Evolutionary conservation across 2,113 vertebrate species (phyloP).

Genomic region (Pungitius pungitius): DNA sequence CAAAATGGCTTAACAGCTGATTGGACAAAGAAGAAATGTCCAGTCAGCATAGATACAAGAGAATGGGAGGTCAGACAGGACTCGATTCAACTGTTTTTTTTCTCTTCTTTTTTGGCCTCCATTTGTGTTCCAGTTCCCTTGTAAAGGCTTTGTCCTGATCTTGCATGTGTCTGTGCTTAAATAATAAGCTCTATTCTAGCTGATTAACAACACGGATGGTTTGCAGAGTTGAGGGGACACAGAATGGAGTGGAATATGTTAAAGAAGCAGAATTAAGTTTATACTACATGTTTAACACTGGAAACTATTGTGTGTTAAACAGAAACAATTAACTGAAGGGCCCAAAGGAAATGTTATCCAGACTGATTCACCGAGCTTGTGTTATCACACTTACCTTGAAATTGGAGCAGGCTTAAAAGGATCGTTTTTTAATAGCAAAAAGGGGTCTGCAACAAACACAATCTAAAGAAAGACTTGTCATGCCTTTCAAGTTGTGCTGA

Average conservation of each 20-base stretch:
- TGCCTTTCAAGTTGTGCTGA: background rate
- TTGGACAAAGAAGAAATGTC: no score
- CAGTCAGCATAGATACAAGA: no score
- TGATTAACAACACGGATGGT: background rate
- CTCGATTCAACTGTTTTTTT: slow-evolving; percentile 50
- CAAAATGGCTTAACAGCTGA: slow-evolving; percentile 57
- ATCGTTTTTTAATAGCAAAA: background rate
- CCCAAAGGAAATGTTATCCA: no score
- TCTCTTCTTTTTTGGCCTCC: slow-evolving; percentile 21
- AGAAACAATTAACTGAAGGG: no score
- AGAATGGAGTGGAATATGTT: background rate
- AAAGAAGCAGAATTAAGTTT: background rate
- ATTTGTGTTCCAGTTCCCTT: slow-evolving; percentile 41
- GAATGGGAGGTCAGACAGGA: slow-evolving; percentile 23
- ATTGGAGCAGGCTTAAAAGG: background rate
- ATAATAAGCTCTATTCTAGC: slow-evolving; percentile 16
- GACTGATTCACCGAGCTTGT: no score
- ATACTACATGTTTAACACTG: background rate
- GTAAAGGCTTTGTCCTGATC: slow-evolving; percentile 47
- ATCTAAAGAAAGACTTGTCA: background rate
- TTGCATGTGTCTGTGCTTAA: slow-evolving; percentile 21
- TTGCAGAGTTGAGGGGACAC: background rate
- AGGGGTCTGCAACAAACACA: background rate
- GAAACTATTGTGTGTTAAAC: background rate
- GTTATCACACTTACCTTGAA: background rate